These are phyloP conservation scores for Homarus gammarus DNA, from an alignment of 2,888 invertebrate genomes.

Conservation along the genomic window DNA sequence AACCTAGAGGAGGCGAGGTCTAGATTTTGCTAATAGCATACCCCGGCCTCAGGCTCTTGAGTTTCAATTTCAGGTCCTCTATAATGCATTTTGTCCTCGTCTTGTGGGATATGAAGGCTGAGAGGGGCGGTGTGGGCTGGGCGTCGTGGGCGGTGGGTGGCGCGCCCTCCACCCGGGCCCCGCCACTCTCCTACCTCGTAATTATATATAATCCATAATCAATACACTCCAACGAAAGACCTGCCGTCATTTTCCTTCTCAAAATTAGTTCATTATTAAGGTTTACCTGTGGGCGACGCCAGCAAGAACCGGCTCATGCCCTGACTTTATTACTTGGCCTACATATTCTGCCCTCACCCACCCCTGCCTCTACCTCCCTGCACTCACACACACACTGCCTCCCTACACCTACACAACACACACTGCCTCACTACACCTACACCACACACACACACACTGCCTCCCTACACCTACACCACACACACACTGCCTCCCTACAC, in stretches of 20 bases:
- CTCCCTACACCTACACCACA: no score
- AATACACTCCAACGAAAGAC: constrained; percentile 49
- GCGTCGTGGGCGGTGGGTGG: constrained; percentile 37
- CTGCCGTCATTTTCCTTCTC: constrained; percentile 45
- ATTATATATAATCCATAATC: constrained; percentile 66
- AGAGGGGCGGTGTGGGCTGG: constrained; percentile 24
- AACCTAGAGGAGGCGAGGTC: constrained; percentile 23
- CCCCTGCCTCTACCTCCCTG: neutral
- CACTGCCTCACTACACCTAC: neutral
- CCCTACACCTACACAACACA: neutral
- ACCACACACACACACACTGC: neutral
- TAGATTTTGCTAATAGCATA: constrained; percentile 55
- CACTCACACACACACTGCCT: neutral
- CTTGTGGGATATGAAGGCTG: constrained; percentile 47
- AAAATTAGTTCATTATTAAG: constrained; percentile 58
- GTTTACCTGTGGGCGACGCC: constrained; percentile 46
- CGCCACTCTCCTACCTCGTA: constrained; percentile 29
- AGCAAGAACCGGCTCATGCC: neutral
- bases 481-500: no score
- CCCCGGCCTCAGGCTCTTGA: constrained; percentile 41
- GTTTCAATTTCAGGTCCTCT: constrained; percentile 61
- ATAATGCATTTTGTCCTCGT: constrained; percentile 64
- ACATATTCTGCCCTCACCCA: neutral
- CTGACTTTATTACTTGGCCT: neutral
- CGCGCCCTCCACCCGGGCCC: constrained; percentile 2